These are phyloP conservation scores for Amniataba percoides DNA, from an alignment of 2,797 vertebrate species.

Conservation along the genomic window DNA sequence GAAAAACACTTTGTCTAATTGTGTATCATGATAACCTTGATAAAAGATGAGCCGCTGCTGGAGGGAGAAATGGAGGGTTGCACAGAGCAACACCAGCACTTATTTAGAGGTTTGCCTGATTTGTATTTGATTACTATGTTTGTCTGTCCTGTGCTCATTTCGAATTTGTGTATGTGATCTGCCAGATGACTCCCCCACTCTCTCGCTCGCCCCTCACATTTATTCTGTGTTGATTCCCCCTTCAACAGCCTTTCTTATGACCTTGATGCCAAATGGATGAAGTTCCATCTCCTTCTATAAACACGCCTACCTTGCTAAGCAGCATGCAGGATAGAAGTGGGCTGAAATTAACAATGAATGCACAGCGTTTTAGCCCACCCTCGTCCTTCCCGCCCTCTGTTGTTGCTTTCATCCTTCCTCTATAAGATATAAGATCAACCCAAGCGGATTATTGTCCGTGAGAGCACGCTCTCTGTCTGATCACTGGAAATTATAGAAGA, in stretches of 20 bases:
- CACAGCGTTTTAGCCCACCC: not conserved
- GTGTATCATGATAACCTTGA: constrained; percentile 47
- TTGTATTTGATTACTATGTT: constrained; percentile 19
- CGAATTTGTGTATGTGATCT: constrained; percentile 16
- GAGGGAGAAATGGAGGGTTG: not conserved
- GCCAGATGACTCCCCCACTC: not conserved
- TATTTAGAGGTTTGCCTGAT: constrained; percentile 13
- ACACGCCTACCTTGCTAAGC: constrained; percentile 7
- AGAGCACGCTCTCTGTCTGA: constrained; percentile 35
- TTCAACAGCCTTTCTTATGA: constrained; percentile 16
- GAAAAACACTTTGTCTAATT: constrained; percentile 44
- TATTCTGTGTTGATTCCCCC: not conserved
- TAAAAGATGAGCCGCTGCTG: constrained; percentile 17
- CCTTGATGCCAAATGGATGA: constrained; percentile 47
- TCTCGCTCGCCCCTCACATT: not conserved
- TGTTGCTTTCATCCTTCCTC: constrained; percentile 24
- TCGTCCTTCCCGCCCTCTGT: not conserved
- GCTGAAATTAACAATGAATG: constrained; percentile 22
- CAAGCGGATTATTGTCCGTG: constrained; percentile 34
- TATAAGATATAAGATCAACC: constrained; percentile 50
- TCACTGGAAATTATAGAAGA: constrained; percentile 44
- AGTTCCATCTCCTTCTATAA: constrained; percentile 10
- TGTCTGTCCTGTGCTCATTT: constrained; percentile 25
- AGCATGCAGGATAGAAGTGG: not conserved
- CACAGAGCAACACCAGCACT: constrained; percentile 1